Conservation (phyloP, 2,113 vertebrate species). For the Petrocephalus zakoni region DNA sequence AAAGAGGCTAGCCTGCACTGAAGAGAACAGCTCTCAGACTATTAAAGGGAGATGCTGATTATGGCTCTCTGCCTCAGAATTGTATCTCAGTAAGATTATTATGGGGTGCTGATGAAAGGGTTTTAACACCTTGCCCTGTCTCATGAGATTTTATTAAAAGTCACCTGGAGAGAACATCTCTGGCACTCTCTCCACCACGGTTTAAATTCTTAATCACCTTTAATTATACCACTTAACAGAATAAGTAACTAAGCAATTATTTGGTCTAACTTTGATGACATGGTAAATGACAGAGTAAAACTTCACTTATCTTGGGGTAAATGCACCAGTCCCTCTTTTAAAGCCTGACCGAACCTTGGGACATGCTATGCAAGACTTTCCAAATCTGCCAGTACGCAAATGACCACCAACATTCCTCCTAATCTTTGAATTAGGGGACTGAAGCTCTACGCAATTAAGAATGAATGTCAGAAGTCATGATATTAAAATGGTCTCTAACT, state of each 20-base stretch:
- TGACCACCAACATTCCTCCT: constrained; percentile 20
- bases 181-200: constrained; percentile 29
- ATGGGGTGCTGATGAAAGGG: constrained; percentile 35
- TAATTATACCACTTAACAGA: constrained; percentile 40
- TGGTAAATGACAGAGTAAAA: constrained; percentile 10
- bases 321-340: neutral
- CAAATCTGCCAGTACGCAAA: neutral
- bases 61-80: constrained; percentile 31
- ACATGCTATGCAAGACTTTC: no score
- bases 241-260: constrained; percentile 30
- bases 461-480: constrained; percentile 34
- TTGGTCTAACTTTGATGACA: constrained; percentile 22
- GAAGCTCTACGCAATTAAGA: constrained; percentile 38
- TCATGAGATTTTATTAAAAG: constrained; percentile 28
- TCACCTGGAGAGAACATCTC: constrained; percentile 27
- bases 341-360: neutral
- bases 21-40: constrained; percentile 34
- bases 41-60: constrained; percentile 37
- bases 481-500: constrained; percentile 28
- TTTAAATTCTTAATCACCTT: constrained; percentile 45
- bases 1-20: constrained; percentile 21
- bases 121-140: constrained; percentile 30
- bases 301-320: neutral
- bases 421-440: constrained; percentile 28
- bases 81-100: constrained; percentile 33